A percentile compares a stretch with the other conserved stretches of the same genome.
Conservation (phyloP, 2,797 vertebrate genomes). For the Melanotaenia maccullochi region DNA sequence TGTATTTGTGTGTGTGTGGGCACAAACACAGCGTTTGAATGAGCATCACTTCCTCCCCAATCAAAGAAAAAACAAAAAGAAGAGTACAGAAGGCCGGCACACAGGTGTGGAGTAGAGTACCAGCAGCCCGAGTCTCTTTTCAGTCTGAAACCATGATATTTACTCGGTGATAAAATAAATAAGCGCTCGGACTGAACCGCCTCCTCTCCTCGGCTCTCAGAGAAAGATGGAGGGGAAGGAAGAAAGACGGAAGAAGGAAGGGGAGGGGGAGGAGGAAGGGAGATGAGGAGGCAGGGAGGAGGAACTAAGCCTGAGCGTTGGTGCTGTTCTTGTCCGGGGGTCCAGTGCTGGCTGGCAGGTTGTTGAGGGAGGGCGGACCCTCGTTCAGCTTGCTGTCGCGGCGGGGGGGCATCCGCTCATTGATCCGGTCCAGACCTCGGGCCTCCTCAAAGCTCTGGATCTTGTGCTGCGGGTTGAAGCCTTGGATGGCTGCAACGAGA, state of each 20-base stretch:
- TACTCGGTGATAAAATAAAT: slow-evolving; percentile 90
- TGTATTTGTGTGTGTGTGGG: slow-evolving; percentile 31
- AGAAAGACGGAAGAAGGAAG: neutral
- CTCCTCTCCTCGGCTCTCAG: slow-evolving; percentile 35
- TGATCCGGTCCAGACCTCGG: slow-evolving; percentile 93
- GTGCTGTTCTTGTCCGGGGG: slow-evolving; percentile 87
- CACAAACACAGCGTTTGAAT: slow-evolving; percentile 59
- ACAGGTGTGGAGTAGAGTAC: slow-evolving; percentile 18
- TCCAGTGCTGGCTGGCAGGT: slow-evolving; percentile 76
- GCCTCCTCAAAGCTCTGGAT: slow-evolving; percentile 98
- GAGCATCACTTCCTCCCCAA: slow-evolving; percentile 52
- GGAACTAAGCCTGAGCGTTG: slow-evolving; percentile 82
- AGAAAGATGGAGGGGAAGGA: slow-evolving; percentile 11
- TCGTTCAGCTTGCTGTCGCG: slow-evolving; percentile 84
- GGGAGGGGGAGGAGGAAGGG: neutral
- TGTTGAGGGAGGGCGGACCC: slow-evolving; percentile 75
- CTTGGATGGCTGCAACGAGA: slow-evolving; percentile 85
- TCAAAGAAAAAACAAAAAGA: slow-evolving; percentile 21
- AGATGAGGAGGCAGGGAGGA: neutral
- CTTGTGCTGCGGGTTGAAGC: slow-evolving; percentile 92
- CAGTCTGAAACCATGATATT: slow-evolving; percentile 74
- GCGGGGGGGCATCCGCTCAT: slow-evolving; percentile 96
- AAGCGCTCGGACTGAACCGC: slow-evolving; percentile 62
- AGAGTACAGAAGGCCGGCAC: slow-evolving; percentile 13
- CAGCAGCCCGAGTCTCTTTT: slow-evolving; percentile 50